Conservation (phyloP, 2,797 vertebrate species). For the Molothrus ater region DNA sequence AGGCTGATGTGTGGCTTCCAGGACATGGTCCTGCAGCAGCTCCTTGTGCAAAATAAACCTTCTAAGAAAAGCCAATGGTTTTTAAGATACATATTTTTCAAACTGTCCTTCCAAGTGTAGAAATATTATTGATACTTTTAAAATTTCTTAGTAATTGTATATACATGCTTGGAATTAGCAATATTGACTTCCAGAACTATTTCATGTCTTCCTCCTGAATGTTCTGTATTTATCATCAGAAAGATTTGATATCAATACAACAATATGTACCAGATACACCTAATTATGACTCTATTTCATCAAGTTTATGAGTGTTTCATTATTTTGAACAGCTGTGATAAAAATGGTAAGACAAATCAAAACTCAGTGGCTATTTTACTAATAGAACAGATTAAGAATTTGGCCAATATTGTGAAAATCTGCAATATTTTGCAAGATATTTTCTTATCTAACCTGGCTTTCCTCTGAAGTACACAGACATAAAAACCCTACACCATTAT, state of each 20-base stretch:
- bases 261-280: neutral
- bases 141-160: neutral
- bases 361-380: neutral
- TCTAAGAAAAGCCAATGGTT: neutral
- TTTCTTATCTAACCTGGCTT: neutral
- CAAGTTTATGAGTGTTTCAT: fast-evolving
- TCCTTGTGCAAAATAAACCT: neutral
- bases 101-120: neutral
- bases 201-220: neutral
- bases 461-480: neutral
- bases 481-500: neutral
- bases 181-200: neutral
- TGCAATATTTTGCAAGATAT: neutral
- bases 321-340: neutral
- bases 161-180: neutral
- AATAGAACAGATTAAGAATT: neutral
- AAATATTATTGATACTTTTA: neutral
- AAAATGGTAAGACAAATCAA: neutral
- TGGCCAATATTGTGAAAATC: neutral
- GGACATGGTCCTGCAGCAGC: neutral
- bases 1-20: neutral
- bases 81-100: neutral
- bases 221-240: neutral
- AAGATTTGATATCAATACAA: neutral
- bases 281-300: neutral